These are phyloP conservation scores for Drosophila pseudoobscura DNA, from an alignment of 1,140 invertebrate species.

Conservation along the genomic window DNA sequence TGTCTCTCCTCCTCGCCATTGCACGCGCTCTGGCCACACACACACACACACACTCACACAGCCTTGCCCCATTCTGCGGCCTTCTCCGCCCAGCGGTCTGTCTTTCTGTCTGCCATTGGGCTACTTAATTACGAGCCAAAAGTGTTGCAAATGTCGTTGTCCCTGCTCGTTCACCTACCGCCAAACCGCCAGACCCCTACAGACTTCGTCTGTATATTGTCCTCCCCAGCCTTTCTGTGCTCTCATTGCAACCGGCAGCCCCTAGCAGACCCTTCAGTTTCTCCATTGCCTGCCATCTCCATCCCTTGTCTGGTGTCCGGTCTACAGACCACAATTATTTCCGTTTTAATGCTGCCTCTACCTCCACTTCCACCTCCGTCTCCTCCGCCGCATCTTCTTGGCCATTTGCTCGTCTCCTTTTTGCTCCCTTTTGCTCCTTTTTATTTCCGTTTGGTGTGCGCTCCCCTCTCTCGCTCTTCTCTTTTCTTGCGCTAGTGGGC, in stretches of 20 bases:
- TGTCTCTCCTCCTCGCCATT: too few species aligned
- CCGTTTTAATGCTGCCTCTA: slow-evolving; percentile 61
- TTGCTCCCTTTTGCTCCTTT: slow-evolving; percentile 4
- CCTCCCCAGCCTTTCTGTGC: not conserved
- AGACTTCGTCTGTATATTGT: slow-evolving; percentile 12
- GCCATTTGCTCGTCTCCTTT: slow-evolving; percentile 18
- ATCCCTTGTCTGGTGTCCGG: slow-evolving; percentile 40
- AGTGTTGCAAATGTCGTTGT: slow-evolving; percentile 61
- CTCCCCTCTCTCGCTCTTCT: slow-evolving; percentile 6
- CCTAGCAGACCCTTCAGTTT: not conserved
- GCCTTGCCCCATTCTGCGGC: not conserved
- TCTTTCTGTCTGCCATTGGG: slow-evolving; percentile 22
- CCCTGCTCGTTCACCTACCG: slow-evolving; percentile 15
- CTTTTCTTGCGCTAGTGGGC: slow-evolving; percentile 54
- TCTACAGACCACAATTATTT: slow-evolving; percentile 70
- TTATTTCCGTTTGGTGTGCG: slow-evolving; percentile 6
- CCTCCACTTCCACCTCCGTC: not conserved
- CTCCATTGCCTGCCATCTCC: slow-evolving; percentile 1
- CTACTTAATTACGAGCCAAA: slow-evolving; percentile 65
- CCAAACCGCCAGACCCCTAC: not conserved
- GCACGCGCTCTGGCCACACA: too few species aligned
- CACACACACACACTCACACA: too few species aligned
- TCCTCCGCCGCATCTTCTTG: not conserved
- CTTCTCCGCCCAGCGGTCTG: not conserved
- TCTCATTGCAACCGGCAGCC: not conserved